Evolutionary conservation across 2,797 vertebrate species (phyloP), one percentile per base, ranked within the genome.

Genomic region (Myotis pilosus): DNA sequence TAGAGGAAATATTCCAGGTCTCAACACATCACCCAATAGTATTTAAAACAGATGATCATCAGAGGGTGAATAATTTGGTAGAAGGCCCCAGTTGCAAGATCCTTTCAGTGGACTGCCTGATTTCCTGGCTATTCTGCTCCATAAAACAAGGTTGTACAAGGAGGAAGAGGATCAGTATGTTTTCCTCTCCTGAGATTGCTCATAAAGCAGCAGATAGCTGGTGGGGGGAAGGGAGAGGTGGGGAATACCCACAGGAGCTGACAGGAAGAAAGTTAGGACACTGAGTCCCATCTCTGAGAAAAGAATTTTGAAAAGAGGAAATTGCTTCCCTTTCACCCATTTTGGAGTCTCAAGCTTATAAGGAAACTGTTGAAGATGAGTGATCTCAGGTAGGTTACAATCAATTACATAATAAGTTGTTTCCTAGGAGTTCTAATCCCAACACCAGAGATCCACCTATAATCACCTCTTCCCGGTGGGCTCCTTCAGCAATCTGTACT

Each of bases 401-500:
- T 79, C 69, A 51, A 66, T 80, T 87, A 79, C 57, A 36, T 47
- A 89, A 28, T 72, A 81, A 92, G 11, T 87, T 92, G 30, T 87
- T 96, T 84, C 60, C 60, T 91, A 57, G 66, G 71, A 38, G n/a
- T 93, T 95, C 41, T 72, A 53, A 92, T 78, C 13, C 28, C 38
- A 74, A 76, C 36, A 38, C 60, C 28, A 92, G 86, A 89, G 23
- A 91, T 30, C n/a, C 47, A 87, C 23, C 68, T 84, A 23, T 38
- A 76, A 87, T 89, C 89, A 60, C 57, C 33, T 94, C 78, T 81
- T 81, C 60, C 68, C n/a, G n/a, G n/a, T n/a, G 72, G 79, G 51
- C 62, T 81, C 74, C 19, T 38, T 51, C 20, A 88, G 92, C 20
- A 69, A 53, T 86, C 33, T 75, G 23, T 36, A 81, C 17, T 80